Base-by-base conservation (phyloP, 2,797 vertebrate species). In the Heterohyrax brucei region DNA sequence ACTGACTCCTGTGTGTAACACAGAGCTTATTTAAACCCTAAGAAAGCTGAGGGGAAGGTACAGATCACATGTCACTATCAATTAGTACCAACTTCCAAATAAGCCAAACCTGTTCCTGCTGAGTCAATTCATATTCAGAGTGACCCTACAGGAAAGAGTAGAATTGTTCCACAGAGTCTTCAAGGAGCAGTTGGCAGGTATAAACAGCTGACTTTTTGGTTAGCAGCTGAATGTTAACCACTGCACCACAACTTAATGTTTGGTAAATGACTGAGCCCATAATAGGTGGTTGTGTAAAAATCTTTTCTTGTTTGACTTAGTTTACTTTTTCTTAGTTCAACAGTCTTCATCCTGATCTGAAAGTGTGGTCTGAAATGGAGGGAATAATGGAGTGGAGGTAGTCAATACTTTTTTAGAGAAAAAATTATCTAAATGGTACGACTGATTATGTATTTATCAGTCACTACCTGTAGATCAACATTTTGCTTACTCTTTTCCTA, bases 281-380 rank as follows among this genome's bases (percentile, higher is more conserved):
- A 18, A 39, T 48, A 75, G 19, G 28, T 85, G 4, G 2, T 48
- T 78, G 2, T 80, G 39, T 13, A 61, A 0, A 61, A 77, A 59
- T 78, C 22, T 82, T 77, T 92, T 85, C 33, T 68, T 13, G 48
- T 83, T 78, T 39, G 5, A 62, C 12, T 64, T 68, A 64, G 66
- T 88, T 94, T 86, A 28, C 0, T 4, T 53, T 87, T 89, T 72
- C 4, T 83, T 92, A 70, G 88, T 62, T 94, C 64, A 62, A 16
- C 10, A 48, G 2, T 48, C 16, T 26, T 5, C 1, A n/a, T 22
- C n/a, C 22, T n/a, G 7, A 7, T 68, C 12, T 88, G 44, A 2
- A 5, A 78, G 77, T 82, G 26, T 5, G 72, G 81, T 83, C 39
- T 87, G 22, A 90, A 6, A 16, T 9, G 30, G 21, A 81, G 6